Evolutionary conservation across 2,888 invertebrate species (phyloP).

Genomic region (Nomada lathburiana): DNA sequence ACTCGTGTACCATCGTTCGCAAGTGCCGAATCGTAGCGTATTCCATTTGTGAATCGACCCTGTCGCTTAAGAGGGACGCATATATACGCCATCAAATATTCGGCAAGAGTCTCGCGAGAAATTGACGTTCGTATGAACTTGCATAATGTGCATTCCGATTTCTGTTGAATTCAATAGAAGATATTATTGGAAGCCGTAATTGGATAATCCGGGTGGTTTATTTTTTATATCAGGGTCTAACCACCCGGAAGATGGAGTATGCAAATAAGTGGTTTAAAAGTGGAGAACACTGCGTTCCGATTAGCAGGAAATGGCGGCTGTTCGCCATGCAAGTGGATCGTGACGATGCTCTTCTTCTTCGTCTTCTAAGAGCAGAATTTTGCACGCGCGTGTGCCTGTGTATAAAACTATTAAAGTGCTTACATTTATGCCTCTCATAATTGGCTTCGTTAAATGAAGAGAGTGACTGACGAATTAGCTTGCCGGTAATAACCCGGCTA

Average conservation of each 20-base stretch:
- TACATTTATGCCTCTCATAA: slow-evolving; percentile 83
- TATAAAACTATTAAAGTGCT: slow-evolving; percentile 82
- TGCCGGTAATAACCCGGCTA: slow-evolving; percentile 82
- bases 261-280: too few relatives aligned
- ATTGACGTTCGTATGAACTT: too few relatives aligned
- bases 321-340: slow-evolving; percentile 13
- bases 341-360: slow-evolving; percentile 3
- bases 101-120: neutral
- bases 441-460: slow-evolving; percentile 83
- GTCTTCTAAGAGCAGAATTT: slow-evolving; percentile 56
- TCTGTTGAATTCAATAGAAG: too few relatives aligned
- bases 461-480: slow-evolving; percentile 83
- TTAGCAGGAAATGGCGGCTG: neutral
- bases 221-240: too few relatives aligned
- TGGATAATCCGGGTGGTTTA: too few relatives aligned
- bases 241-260: too few relatives aligned
- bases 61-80: neutral
- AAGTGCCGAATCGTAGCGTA: neutral
- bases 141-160: too few relatives aligned
- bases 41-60: neutral
- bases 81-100: neutral
- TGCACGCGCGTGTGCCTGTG: slow-evolving; percentile 73
- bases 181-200: too few relatives aligned
- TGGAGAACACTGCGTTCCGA: neutral
- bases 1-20: neutral